Conservation (phyloP, 2,113 vertebrate species). For the Neogobius melanostomus region DNA sequence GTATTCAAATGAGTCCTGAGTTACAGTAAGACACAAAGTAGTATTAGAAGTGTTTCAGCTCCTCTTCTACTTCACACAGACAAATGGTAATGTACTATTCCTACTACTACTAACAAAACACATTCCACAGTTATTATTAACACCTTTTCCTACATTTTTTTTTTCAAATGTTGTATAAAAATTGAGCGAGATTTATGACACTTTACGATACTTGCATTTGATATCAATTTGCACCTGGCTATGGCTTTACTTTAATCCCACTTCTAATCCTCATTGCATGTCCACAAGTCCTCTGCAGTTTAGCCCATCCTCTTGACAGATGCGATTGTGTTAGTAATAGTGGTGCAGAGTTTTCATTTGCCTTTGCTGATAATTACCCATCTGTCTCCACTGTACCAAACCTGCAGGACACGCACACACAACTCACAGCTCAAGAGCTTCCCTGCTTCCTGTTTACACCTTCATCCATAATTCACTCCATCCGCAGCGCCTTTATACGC, state of each 20-base stretch:
- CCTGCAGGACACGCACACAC: conserved; percentile 52
- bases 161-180: no score
- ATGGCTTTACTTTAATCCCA: conserved; percentile 2
- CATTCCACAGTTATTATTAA: no score
- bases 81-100: no score
- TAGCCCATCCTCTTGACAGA: conserved; percentile 31
- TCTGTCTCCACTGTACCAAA: conserved; percentile 58
- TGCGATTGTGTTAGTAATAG: conserved; percentile 45
- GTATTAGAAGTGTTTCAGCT: no score
- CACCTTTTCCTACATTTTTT: no score
- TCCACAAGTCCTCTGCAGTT: conserved; percentile 11
- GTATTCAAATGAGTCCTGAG: no score
- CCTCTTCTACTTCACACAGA: no score
- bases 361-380: conserved; percentile 66
- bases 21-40: no score
- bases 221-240: conserved; percentile 3
- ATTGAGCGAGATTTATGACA: no score
- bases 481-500: conserved; percentile 58
- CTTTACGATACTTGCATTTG: not conserved
- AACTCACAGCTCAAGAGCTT: conserved; percentile 44
- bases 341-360: conserved; percentile 35
- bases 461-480: conserved; percentile 73
- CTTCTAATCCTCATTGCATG: conserved; percentile 25
- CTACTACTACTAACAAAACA: no score
- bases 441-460: conserved; percentile 70